Evolutionary conservation across 2,797 vertebrate species (phyloP).

Genomic region (Danio choprae): DNA sequence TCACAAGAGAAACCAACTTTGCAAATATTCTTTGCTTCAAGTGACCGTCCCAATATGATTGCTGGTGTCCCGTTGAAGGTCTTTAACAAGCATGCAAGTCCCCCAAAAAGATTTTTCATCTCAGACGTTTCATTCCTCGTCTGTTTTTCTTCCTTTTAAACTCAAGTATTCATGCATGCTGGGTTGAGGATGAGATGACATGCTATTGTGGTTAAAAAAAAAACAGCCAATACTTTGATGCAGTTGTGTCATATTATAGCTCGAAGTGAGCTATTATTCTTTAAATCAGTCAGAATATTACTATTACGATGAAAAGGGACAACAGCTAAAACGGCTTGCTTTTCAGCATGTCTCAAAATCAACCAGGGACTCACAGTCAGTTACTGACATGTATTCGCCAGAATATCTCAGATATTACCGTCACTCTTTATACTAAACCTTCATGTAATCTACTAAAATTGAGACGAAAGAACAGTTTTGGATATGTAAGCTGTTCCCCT

Average conservation of each 20-base stretch:
- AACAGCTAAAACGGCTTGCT: slow-evolving; percentile 7
- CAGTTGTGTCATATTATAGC: slow-evolving; percentile 18
- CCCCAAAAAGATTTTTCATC: neutral
- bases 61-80: slow-evolving; percentile 7
- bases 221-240: slow-evolving; percentile 32
- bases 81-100: slow-evolving; percentile 19
- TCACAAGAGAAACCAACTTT: slow-evolving; percentile 67
- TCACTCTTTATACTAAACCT: neutral
- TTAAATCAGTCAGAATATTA: slow-evolving; percentile 19
- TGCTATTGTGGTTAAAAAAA: slow-evolving; percentile 22
- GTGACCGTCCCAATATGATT: slow-evolving; percentile 57
- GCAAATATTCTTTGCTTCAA: slow-evolving; percentile 69
- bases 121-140: slow-evolving; percentile 16
- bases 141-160: slow-evolving; percentile 31
- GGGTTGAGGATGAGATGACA: slow-evolving; percentile 6
- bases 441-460: neutral
- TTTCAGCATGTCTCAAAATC: neutral
- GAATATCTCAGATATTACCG: neutral
- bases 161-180: slow-evolving; percentile 24
- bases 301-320: slow-evolving; percentile 19
- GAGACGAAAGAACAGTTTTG: neutral
- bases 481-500: slow-evolving; percentile 57
- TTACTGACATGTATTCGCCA: neutral
- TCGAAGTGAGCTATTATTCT: slow-evolving; percentile 7
- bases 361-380: neutral